Conservation (phyloP, 2,888 invertebrate species). For the Perithous albicinctus region DNA sequence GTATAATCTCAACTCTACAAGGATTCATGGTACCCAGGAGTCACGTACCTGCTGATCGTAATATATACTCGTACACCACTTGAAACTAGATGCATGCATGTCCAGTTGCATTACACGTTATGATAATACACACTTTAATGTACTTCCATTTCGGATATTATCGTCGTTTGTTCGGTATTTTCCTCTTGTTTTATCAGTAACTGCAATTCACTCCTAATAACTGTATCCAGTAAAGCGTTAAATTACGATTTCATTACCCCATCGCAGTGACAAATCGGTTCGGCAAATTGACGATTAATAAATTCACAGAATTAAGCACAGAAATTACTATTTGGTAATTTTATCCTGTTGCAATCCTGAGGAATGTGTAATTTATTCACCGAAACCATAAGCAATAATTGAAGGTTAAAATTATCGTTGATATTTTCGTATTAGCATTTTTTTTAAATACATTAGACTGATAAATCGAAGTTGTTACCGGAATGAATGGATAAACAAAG, state of each 20-base stretch:
- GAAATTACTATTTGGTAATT: neutral
- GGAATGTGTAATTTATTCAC: neutral
- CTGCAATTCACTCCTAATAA: neutral
- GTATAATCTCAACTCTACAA: constrained; percentile 39
- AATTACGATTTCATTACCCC: neutral
- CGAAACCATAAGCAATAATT: neutral
- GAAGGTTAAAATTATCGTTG: neutral
- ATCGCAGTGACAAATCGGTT: neutral
- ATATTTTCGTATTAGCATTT: neutral
- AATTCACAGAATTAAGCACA: neutral
- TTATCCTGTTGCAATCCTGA: neutral
- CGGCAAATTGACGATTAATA: neutral
- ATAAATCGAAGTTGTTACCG: neutral
- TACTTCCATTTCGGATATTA: neutral
- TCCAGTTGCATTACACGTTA: constrained; percentile 23
- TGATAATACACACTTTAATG: constrained; percentile 18
- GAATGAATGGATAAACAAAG: too few species aligned
- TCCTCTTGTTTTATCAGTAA: constrained; percentile 5
- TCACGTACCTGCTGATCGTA: constrained; percentile 39
- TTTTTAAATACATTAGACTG: neutral
- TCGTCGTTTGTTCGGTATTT: neutral
- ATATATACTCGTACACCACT: constrained; percentile 8
- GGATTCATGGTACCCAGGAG: constrained; percentile 47
- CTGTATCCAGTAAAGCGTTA: neutral
- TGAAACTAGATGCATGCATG: constrained; percentile 23